Percentiles rank a stretch among this genome's conserved stretches.
phyloP scores from a whole-genome alignment of 2,888 invertebrate species.

The Agrotis segetum region DNA sequence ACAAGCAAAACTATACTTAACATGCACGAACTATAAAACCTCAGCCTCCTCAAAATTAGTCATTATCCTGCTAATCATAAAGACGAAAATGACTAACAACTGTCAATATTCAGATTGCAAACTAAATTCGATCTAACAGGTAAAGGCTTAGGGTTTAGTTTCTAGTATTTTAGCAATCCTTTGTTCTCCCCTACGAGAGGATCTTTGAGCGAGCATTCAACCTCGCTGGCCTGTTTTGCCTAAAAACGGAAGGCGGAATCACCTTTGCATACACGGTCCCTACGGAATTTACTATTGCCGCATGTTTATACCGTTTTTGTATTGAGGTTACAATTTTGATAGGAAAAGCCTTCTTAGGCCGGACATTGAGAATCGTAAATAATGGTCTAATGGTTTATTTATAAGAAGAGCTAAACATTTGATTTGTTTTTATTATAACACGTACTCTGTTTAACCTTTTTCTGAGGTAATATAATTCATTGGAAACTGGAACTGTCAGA shows the following conservation, averaged over 20 bases:
- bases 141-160: slow-evolving; percentile 54
- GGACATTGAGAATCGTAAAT: not conserved
- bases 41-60: slow-evolving; percentile 28
- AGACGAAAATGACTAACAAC: slow-evolving; percentile 47
- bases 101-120: slow-evolving; percentile 28
- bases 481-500: too few species aligned
- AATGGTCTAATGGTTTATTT: slow-evolving; percentile 6
- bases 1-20: slow-evolving; percentile 32
- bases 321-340: slow-evolving; percentile 34
- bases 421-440: slow-evolving; percentile 1
- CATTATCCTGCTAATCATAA: slow-evolving; percentile 41
- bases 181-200: slow-evolving; percentile 66
- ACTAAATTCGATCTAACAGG: slow-evolving; percentile 60
- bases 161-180: slow-evolving; percentile 59
- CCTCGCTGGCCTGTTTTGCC: slow-evolving; percentile 77
- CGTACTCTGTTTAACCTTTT: not conserved
- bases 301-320: slow-evolving; percentile 59
- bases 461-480: not conserved
- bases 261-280: slow-evolving; percentile 62
- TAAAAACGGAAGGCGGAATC: slow-evolving; percentile 82
- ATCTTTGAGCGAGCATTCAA: slow-evolving; percentile 66
- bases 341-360: slow-evolving; percentile 6
- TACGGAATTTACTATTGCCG: slow-evolving; percentile 62
- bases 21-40: slow-evolving; percentile 4
- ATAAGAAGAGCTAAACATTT: slow-evolving; percentile 6